Evolutionary conservation across 2,113 vertebrate genomes (phyloP).

Genomic region (Passer montanus): DNA sequence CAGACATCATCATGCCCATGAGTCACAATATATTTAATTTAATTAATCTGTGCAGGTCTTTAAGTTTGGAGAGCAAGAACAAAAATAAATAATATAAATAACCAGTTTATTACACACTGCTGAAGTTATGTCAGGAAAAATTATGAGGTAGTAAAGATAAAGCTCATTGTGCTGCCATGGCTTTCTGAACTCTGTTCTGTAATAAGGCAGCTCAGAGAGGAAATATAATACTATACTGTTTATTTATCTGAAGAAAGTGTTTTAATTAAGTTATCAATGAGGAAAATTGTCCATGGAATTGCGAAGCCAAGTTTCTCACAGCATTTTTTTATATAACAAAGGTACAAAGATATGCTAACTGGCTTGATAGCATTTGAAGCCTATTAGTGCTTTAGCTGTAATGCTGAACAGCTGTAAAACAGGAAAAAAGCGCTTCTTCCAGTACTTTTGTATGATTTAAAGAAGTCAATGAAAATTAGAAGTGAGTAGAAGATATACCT

Average conservation of each 20-base stretch:
- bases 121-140: background rate
- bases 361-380: background rate
- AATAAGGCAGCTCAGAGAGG: background rate
- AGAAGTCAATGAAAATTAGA: slow-evolving; percentile 32
- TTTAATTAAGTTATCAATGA: background rate
- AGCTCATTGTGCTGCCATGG: background rate
- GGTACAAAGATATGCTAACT: background rate
- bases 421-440: background rate
- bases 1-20: background rate
- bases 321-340: slow-evolving; percentile 9
- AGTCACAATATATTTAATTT: background rate
- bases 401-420: background rate
- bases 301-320: slow-evolving; percentile 27
- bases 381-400: slow-evolving; percentile 16
- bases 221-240: background rate
- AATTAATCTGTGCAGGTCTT: background rate
- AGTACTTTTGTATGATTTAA: slow-evolving; percentile 16
- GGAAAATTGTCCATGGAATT: background rate
- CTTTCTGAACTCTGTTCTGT: background rate
- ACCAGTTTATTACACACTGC: background rate
- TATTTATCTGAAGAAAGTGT: background rate
- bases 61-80: background rate
- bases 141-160: background rate
- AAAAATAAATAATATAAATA: background rate
- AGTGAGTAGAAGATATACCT: slow-evolving; percentile 78